phyloP scores from a whole-genome alignment of 2,113 vertebrate genomes.

The Tringa solitaria region DNA sequence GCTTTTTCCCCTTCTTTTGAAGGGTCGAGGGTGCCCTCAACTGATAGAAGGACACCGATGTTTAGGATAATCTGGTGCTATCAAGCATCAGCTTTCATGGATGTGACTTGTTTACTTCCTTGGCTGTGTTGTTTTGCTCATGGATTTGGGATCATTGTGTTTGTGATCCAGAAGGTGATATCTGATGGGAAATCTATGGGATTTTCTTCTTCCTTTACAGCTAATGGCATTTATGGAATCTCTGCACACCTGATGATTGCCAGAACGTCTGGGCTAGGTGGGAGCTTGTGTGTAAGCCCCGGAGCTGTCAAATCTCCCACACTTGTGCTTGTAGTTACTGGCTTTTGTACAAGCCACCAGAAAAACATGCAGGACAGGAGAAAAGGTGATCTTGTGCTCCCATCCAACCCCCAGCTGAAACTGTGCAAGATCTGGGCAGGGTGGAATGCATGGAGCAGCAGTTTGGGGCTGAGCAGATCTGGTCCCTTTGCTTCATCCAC shows the following conservation, averaged over 20 bases:
- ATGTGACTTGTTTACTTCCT: background rate
- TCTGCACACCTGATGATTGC: background rate
- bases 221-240: background rate
- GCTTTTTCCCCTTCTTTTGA: background rate
- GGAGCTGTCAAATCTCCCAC: background rate
- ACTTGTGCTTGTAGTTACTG: background rate
- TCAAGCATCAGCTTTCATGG: background rate
- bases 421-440: background rate
- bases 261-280: background rate
- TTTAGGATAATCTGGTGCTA: background rate
- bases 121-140: background rate
- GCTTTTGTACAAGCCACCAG: background rate
- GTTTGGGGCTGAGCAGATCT: accelerated
- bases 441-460: background rate
- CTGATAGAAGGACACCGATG: background rate
- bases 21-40: background rate
- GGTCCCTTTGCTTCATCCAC: background rate
- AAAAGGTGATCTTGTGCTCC: background rate
- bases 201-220: background rate
- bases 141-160: background rate
- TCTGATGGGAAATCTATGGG: background rate
- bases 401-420: background rate
- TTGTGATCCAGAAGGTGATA: background rate
- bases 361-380: background rate
- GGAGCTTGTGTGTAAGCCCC: background rate